These are phyloP conservation scores for Cerastis rubricosa DNA, from an alignment of 2,888 invertebrate species.

Conservation along the genomic window DNA sequence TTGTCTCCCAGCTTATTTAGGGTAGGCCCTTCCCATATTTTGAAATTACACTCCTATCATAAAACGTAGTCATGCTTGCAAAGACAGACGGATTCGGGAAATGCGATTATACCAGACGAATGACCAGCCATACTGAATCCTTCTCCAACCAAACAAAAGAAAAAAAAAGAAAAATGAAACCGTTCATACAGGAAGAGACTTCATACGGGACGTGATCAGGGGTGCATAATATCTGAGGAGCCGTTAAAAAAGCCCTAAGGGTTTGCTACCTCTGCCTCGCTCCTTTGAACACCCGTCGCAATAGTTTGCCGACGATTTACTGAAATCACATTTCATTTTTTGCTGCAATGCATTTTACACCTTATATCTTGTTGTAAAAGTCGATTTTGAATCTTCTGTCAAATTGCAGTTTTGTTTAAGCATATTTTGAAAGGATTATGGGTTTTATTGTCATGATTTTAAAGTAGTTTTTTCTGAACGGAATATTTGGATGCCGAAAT, in stretches of 20 bases:
- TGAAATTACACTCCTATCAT: slow-evolving; percentile 38
- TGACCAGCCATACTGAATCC: slow-evolving; percentile 54
- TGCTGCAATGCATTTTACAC: slow-evolving; percentile 41
- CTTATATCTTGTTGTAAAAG: slow-evolving; percentile 25
- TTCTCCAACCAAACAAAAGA: slow-evolving; percentile 67
- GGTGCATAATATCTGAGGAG: slow-evolving; percentile 87
- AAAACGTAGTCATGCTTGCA: slow-evolving; percentile 51
- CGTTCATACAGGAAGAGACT: slow-evolving; percentile 88
- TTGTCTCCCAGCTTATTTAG: slow-evolving; percentile 31
- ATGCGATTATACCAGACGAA: slow-evolving; percentile 58
- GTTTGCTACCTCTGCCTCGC: slow-evolving; percentile 66
- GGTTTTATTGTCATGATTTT: slow-evolving; percentile 43
- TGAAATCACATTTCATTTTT: slow-evolving; percentile 53
- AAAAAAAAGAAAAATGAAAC: slow-evolving; percentile 85
- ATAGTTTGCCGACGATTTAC: slow-evolving; percentile 64
- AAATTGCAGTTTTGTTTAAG: slow-evolving; percentile 13
- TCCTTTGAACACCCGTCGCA: slow-evolving; percentile 54
- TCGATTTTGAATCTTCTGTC: background rate
- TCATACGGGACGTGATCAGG: slow-evolving; percentile 89
- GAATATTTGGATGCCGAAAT: slow-evolving; percentile 44
- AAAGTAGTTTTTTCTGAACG: slow-evolving; percentile 47
- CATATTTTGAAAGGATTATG: slow-evolving; percentile 36
- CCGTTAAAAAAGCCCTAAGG: slow-evolving; percentile 88
- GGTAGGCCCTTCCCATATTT: slow-evolving; percentile 23
- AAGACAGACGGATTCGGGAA: slow-evolving; percentile 42